These are phyloP conservation scores for Anas platyrhynchos DNA, from an alignment of 2,113 vertebrate genomes.

Conservation along the genomic window DNA sequence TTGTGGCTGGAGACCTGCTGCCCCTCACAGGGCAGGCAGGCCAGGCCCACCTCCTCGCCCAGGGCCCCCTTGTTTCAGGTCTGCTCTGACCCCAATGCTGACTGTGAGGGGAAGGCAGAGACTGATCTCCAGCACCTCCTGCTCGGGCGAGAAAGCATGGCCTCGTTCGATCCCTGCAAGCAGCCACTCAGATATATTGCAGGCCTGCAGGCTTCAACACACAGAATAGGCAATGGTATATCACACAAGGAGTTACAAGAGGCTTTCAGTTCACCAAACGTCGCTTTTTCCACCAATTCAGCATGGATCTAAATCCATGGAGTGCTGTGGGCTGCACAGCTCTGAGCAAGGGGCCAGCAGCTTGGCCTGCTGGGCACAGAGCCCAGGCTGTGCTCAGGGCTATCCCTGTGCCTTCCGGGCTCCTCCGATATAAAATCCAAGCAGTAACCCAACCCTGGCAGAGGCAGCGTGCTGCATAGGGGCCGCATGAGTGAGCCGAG, in stretches of 20 bases:
- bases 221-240: neutral
- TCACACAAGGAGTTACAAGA: neutral
- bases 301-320: neutral
- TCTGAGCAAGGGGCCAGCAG: neutral
- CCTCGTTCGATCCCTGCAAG: neutral
- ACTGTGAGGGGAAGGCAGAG: neutral
- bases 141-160: neutral
- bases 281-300: neutral
- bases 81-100: neutral
- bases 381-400: neutral
- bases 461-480: neutral
- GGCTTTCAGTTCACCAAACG: neutral
- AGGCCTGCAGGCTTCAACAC: neutral
- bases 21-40: neutral
- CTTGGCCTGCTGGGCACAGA: neutral
- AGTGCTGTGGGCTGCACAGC: neutral
- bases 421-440: neutral
- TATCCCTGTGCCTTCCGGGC: neutral
- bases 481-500: neutral
- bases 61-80: neutral
- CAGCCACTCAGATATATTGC: neutral
- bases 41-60: neutral
- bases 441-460: no score
- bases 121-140: neutral
- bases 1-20: neutral